These are phyloP conservation scores for Cerastoderma edule DNA, from an alignment of 2,888 invertebrate species.

Conservation along the genomic window DNA sequence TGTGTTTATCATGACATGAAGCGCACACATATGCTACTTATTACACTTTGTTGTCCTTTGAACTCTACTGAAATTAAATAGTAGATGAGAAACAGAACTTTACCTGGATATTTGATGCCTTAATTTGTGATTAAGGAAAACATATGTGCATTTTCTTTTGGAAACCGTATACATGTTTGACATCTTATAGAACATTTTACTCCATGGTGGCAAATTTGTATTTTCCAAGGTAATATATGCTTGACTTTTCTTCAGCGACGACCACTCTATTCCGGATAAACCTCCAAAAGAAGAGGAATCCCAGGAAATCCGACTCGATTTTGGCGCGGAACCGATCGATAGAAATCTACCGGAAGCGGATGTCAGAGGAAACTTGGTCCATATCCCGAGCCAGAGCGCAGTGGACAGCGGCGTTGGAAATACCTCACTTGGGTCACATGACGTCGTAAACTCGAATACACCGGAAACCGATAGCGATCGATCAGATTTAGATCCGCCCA, in stretches of 20 bases:
- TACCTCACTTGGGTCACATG: constrained; percentile 35
- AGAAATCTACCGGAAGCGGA: constrained; percentile 10
- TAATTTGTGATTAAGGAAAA: too few relatives aligned
- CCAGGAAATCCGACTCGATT: constrained; percentile 42
- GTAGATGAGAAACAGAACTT: too few relatives aligned
- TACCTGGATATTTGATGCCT: too few relatives aligned
- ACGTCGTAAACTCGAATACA: neutral
- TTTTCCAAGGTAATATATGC: neutral
- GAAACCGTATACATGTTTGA: neutral
- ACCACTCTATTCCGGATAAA: neutral
- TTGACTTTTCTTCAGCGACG: neutral
- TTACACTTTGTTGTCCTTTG: too few relatives aligned
- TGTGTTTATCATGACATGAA: too few relatives aligned
- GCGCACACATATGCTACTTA: too few relatives aligned
- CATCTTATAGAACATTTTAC: neutral
- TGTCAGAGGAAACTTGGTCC: neutral
- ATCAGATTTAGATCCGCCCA: neutral
- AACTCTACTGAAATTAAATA: too few relatives aligned
- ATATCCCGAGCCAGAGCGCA: constrained; percentile 22
- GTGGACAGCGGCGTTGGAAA: constrained; percentile 50
- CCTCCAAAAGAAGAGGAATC: neutral
- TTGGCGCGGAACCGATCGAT: constrained; percentile 33
- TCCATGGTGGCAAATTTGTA: neutral
- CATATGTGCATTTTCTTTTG: too few relatives aligned
- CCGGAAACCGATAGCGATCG: neutral